Evolutionary conservation across 2,888 invertebrate species (phyloP).

Genomic region (Caenorhabditis imperialis): DNA sequence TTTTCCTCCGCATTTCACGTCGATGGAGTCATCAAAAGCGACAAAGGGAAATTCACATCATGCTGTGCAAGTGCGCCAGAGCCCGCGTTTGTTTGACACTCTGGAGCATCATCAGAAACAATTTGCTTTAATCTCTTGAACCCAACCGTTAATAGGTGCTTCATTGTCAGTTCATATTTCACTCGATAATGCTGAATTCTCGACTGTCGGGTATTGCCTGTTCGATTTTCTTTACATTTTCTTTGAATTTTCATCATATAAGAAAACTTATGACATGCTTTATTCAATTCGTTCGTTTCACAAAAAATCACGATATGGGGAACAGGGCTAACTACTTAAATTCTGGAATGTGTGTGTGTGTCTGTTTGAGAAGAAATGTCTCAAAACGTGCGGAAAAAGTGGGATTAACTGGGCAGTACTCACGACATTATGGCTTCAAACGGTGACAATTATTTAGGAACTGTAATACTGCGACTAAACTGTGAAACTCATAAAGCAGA

Average conservation of each 20-base stretch:
- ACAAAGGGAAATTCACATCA: conserved; percentile 58
- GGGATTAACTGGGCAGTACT: too few species aligned
- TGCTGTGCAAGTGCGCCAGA: conserved; percentile 59
- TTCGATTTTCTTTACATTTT: conserved; percentile 27
- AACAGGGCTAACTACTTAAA: too few species aligned
- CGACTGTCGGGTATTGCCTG: conserved; percentile 35
- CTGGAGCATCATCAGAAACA: background rate
- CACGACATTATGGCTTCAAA: too few species aligned
- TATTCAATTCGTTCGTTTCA: too few species aligned
- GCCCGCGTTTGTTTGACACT: conserved; percentile 49
- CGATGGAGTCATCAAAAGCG: conserved; percentile 77
- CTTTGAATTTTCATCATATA: conserved; percentile 6
- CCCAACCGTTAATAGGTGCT: conserved; percentile 43
- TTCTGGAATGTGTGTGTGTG: too few species aligned
- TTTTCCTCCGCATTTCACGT: conserved; percentile 77
- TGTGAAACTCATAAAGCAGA: too few species aligned
- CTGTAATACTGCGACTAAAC: too few species aligned
- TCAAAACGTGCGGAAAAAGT: too few species aligned
- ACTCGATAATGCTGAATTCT: conserved; percentile 24
- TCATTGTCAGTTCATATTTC: conserved; percentile 75
- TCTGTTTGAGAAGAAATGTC: too few species aligned
- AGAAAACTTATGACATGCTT: too few species aligned
- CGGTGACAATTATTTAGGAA: too few species aligned
- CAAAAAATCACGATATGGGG: too few species aligned
- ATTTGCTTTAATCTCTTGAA: conserved; percentile 36